A percentile compares a stretch with the other conserved stretches of the same genome.
Evolutionary conservation across 2,797 vertebrate genomes (phyloP).

Genomic region (Alouatta caraya): DNA sequence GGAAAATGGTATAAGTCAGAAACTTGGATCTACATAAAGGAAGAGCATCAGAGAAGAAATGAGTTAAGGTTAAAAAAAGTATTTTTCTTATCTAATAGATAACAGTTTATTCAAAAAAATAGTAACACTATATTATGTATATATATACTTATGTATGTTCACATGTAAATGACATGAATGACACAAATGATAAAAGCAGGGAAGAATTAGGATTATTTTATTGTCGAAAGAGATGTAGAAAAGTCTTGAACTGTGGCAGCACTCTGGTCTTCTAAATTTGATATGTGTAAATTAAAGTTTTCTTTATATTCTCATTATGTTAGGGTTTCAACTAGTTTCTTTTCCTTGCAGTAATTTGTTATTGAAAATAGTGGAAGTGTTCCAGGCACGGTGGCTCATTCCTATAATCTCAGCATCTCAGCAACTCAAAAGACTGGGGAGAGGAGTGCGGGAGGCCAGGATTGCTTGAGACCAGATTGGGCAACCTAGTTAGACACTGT

Average conservation of each 20-base stretch:
- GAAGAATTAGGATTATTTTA: not conserved
- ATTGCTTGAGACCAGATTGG: not conserved
- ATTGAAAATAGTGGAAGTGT: not conserved
- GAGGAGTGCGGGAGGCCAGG: not conserved
- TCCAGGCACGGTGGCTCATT: not conserved
- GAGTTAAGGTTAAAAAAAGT: not conserved
- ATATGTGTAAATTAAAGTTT: not conserved
- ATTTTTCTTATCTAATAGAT: not conserved
- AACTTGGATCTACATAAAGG: not conserved
- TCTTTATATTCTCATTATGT: not conserved
- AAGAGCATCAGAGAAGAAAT: not conserved
- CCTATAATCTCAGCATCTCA: not conserved
- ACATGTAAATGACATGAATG: not conserved
- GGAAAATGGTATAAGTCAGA: not conserved
- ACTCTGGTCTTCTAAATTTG: not conserved
- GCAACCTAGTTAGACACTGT: not conserved
- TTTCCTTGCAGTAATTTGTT: not conserved
- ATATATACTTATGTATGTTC: not conserved
- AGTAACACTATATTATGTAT: not conserved
- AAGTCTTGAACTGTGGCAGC: not conserved
- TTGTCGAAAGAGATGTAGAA: not conserved
- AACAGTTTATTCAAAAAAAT: not conserved
- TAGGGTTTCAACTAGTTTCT: not conserved
- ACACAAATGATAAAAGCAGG: not conserved
- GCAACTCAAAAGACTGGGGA: not conserved